These are phyloP conservation scores for Mormyrus iriodes DNA, from an alignment of 2,113 vertebrate genomes.

Conservation along the genomic window DNA sequence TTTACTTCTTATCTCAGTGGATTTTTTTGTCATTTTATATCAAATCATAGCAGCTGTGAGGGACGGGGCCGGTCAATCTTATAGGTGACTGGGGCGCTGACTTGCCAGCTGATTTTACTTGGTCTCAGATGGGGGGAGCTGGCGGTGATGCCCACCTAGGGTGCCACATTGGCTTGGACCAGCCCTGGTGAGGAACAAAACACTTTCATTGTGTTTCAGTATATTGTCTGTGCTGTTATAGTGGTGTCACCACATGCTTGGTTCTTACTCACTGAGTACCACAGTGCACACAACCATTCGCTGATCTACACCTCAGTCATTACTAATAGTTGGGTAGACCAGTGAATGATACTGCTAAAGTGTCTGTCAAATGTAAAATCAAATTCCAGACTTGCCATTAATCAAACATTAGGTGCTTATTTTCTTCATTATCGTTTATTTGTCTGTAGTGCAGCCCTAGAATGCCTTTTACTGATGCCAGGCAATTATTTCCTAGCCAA, in stretches of 20 bases:
- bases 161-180: background rate
- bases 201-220: background rate
- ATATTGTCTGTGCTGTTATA: background rate
- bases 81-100: rapidly evolving
- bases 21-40: background rate
- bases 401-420: background rate
- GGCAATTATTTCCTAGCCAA: background rate
- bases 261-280: background rate
- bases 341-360: background rate
- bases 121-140: background rate
- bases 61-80: background rate
- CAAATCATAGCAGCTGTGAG: background rate
- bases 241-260: background rate
- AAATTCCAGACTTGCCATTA: background rate
- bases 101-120: background rate
- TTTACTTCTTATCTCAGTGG: background rate
- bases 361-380: background rate
- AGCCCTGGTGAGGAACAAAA: background rate
- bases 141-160: background rate
- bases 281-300: background rate
- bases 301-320: background rate
- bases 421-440: background rate
- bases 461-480: background rate
- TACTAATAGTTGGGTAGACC: background rate
- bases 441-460: background rate